phyloP scores from a whole-genome alignment of 2,797 vertebrate species.

The Thaleichthys pacificus region DNA sequence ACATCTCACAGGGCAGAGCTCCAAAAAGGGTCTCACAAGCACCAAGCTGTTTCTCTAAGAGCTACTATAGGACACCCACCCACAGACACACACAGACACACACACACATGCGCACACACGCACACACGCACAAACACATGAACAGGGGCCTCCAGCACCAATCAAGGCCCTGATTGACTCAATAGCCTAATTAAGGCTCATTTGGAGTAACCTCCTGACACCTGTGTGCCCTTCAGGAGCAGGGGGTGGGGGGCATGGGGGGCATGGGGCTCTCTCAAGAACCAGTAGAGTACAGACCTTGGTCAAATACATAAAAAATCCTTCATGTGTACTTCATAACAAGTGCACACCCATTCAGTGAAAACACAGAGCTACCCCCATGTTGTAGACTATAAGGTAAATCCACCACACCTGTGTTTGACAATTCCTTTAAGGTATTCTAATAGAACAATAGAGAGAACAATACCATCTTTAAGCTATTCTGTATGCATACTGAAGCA shows the following conservation, averaged over 20 bases:
- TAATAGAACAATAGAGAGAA: background rate
- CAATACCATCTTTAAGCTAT: background rate
- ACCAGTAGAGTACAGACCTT: background rate
- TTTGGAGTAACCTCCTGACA: slow-evolving; percentile 53
- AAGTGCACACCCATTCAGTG: no score
- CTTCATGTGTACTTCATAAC: no score
- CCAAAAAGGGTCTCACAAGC: slow-evolving; percentile 4
- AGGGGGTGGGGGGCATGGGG: slow-evolving; percentile 38
- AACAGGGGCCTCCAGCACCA: slow-evolving; percentile 33
- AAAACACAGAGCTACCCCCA: no score
- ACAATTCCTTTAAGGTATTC: no score
- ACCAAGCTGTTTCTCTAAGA: slow-evolving; percentile 5
- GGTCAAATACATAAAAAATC: background rate
- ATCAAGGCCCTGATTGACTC: slow-evolving; percentile 57
- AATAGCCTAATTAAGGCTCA: slow-evolving; percentile 58
- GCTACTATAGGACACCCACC: slow-evolving; percentile 35
- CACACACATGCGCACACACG: no score
- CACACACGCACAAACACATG: background rate
- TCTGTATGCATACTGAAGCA: background rate
- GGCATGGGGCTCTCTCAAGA: background rate
- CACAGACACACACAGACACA: no score
- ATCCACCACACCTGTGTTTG: no score
- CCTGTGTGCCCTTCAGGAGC: slow-evolving; percentile 53
- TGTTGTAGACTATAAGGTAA: no score
- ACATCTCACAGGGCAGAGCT: background rate